Evolutionary conservation across 2,113 vertebrate genomes (phyloP), one percentile per base, ranked within the genome.

Genomic region (Leptodactylus fuscus): DNA sequence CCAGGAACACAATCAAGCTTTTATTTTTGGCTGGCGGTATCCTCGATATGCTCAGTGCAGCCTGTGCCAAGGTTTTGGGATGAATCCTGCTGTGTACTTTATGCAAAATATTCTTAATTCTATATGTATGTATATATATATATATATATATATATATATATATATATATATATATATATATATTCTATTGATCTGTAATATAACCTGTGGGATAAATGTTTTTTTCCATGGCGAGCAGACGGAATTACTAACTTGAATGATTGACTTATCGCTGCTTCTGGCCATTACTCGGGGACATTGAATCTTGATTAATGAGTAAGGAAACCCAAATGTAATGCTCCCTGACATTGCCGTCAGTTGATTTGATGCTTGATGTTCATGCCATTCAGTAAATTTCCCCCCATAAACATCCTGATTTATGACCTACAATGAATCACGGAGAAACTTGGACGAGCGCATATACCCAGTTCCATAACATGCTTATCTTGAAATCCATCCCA

Each of bases 291-390:
- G 5, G 32, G 9, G 29, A 18, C 62, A 34, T 20, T 34, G 65
- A 69, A 69, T 69, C 16, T 27, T 69, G 29, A 69, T 69, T 69
- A 69, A 69, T 69, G 65, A 69, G 65, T 36, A 34, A 69, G 5
- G 8, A 69, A 69, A 34, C 32, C 60, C 67, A 70, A 38, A 74
- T 74, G 38, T 46, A 74, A 74, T 48, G 70, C 22, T 46, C 41
- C 41, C 12, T 75, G 46, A 46, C 71, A 46, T 36, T n/a, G 36
- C 69, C 36, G 10, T 44, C 69, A 71, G 20, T n/a, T 13, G 38
- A 74, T 74, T 29, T 74, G 38, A 48, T 27, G 38, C 24, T 44
- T 1, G 22, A 48, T 48, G 22, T 48, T 46, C 38, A 48, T 74
- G 71, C n/a, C 41, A 48, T 13, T 24, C 38, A 29, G n/a, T 48